Evolutionary conservation across 2,888 invertebrate species (phyloP).

Genomic region (Amblyjoppa fuscipennis): DNA sequence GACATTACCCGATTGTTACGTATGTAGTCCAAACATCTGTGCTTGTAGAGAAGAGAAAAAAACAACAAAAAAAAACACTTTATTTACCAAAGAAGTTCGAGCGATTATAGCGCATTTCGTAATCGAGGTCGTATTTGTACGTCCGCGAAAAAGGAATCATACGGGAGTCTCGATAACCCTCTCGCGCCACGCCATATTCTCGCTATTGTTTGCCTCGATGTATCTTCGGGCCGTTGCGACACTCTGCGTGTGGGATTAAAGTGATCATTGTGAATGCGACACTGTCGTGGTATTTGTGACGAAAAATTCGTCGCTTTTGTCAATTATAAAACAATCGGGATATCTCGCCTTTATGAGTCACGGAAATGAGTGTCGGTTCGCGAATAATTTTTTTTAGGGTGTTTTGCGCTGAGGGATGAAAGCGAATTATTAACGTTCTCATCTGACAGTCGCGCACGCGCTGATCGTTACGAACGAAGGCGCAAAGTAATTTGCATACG

Average conservation of each 20-base stretch:
- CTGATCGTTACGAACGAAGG: no score
- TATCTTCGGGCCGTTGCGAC: not conserved
- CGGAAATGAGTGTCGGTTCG: not conserved
- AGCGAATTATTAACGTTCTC: no score
- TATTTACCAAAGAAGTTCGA: not conserved
- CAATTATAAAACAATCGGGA: not conserved
- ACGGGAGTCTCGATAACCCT: not conserved
- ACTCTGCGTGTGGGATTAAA: not conserved
- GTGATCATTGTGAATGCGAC: not conserved
- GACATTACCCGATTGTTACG: slow-evolving; percentile 5
- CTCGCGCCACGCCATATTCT: not conserved
- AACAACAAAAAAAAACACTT: not conserved
- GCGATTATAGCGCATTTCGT: not conserved
- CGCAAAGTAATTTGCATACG: no score
- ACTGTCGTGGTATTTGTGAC: not conserved
- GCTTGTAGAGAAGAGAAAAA: not conserved
- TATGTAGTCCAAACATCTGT: slow-evolving; percentile 19
- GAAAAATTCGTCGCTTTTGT: not conserved
- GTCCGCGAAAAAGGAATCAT: not conserved
- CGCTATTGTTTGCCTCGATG: not conserved
- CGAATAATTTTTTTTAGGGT: no score
- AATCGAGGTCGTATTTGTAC: not conserved
- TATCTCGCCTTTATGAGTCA: not conserved
- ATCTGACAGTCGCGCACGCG: no score
- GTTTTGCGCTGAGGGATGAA: no score